A percentile compares a stretch with the other conserved stretches of the same genome.
Evolutionary conservation across 2,113 vertebrate species (phyloP).

Genomic region (Oxyura jamaicensis): DNA sequence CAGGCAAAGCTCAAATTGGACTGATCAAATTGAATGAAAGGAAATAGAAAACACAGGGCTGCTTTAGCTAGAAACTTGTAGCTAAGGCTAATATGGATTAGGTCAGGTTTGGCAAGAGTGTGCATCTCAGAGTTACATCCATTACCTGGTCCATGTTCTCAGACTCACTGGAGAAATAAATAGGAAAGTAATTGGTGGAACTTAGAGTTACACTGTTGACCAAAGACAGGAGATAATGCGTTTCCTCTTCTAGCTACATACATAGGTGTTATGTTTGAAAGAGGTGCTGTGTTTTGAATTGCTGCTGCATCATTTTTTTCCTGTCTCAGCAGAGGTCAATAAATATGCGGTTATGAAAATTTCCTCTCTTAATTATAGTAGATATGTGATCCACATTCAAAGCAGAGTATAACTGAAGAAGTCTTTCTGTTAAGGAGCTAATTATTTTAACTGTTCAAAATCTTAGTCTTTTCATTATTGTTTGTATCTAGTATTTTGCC

Average conservation of each 20-base stretch:
- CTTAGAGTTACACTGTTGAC: neutral
- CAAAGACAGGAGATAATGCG: neutral
- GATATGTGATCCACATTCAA: neutral
- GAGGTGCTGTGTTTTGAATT: neutral
- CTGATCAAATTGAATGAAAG: conserved; percentile 19
- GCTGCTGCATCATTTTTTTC: neutral
- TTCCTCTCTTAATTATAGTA: neutral
- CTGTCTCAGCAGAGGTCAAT: neutral
- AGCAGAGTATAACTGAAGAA: neutral
- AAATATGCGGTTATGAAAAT: neutral
- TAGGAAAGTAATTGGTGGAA: neutral
- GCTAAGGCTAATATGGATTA: neutral
- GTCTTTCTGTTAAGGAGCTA: neutral
- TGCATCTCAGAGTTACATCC: neutral
- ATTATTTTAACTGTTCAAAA: neutral
- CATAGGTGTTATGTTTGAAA: neutral
- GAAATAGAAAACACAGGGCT: neutral
- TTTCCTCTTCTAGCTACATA: neutral
- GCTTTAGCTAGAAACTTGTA: neutral
- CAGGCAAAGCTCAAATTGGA: neutral
- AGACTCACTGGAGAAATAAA: neutral
- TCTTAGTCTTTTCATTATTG: neutral
- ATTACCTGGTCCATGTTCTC: neutral
- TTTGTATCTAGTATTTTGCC: neutral
- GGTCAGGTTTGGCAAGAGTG: neutral